Evolutionary conservation across 2,888 invertebrate species (phyloP).

Genomic region (Hymenopus coronatus): DNA sequence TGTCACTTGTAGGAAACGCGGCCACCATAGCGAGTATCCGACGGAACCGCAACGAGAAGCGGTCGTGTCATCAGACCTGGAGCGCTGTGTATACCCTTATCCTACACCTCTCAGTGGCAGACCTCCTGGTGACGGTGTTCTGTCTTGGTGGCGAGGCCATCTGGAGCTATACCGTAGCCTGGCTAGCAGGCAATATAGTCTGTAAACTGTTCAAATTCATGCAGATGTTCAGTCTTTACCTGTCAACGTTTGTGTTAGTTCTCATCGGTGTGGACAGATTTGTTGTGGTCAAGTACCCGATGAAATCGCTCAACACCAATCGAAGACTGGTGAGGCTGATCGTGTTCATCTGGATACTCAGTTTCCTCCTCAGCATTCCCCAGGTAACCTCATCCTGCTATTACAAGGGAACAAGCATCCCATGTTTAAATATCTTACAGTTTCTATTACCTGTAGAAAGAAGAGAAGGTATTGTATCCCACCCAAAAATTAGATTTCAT

Average conservation of each 20-base stretch:
- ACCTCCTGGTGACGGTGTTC: slow-evolving; percentile 76
- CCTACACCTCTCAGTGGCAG: slow-evolving; percentile 78
- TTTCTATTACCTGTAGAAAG: no score
- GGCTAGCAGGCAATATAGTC: slow-evolving; percentile 72
- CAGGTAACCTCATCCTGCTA: slow-evolving; percentile 60
- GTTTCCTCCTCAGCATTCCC: slow-evolving; percentile 71
- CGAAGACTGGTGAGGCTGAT: slow-evolving; percentile 67
- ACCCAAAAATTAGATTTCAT: no score
- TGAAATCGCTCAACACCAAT: slow-evolving; percentile 63
- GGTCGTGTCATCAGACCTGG: slow-evolving; percentile 58
- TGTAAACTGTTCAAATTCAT: slow-evolving; percentile 79
- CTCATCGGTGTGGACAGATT: slow-evolving; percentile 80
- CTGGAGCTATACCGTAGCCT: slow-evolving; percentile 77
- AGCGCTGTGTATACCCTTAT: slow-evolving; percentile 74
- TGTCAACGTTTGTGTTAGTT: slow-evolving; percentile 79
- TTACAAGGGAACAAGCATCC: no score
- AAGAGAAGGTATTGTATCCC: no score
- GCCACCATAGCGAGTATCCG: slow-evolving; percentile 72
- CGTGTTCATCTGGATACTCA: slow-evolving; percentile 67
- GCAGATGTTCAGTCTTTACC: slow-evolving; percentile 77
- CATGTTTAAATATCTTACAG: no score
- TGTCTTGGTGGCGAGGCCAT: slow-evolving; percentile 78
- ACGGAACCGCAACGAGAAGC: slow-evolving; percentile 18
- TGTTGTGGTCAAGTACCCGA: slow-evolving; percentile 76
- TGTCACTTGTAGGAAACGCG: slow-evolving; percentile 71